Conservation (phyloP, 2,113 vertebrate species). For the Smithornis capensis region DNA sequence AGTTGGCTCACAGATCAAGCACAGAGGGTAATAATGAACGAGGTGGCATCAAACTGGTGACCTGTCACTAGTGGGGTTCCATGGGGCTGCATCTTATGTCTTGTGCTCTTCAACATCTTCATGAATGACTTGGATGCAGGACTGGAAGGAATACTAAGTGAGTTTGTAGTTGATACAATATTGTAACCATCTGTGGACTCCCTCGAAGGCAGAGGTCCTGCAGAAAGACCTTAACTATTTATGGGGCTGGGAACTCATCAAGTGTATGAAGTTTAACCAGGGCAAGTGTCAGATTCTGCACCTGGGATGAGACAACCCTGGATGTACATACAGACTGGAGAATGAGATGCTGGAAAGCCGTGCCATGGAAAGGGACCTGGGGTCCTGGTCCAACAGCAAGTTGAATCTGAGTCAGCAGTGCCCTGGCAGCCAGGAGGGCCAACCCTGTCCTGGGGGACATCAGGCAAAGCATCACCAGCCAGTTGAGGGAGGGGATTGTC, state of each 20-base stretch:
- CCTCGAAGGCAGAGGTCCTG: not conserved
- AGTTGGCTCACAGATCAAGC: not conserved
- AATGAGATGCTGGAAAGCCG: not conserved
- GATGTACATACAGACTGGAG: rapidly evolving
- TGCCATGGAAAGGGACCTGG: rapidly evolving
- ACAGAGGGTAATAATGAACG: not conserved
- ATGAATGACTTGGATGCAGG: not conserved
- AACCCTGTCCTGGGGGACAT: rapidly evolving
- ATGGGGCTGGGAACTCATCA: not conserved
- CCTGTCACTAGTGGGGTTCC: not conserved
- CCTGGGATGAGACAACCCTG: not conserved
- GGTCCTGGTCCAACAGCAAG: rapidly evolving
- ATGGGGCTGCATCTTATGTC: not conserved
- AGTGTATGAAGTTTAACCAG: not conserved
- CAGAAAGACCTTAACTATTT: not conserved
- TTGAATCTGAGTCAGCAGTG: not conserved
- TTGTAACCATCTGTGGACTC: not conserved
- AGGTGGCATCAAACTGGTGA: not conserved
- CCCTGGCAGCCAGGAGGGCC: not conserved
- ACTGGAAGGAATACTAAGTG: not conserved
- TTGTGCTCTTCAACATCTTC: not conserved
- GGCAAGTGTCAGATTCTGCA: not conserved
- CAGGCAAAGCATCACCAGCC: rapidly evolving
- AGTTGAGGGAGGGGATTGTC: not conserved
- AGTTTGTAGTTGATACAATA: not conserved